Base-by-base conservation (phyloP, 2,797 vertebrate species). In the Echeneis naucrates region DNA sequence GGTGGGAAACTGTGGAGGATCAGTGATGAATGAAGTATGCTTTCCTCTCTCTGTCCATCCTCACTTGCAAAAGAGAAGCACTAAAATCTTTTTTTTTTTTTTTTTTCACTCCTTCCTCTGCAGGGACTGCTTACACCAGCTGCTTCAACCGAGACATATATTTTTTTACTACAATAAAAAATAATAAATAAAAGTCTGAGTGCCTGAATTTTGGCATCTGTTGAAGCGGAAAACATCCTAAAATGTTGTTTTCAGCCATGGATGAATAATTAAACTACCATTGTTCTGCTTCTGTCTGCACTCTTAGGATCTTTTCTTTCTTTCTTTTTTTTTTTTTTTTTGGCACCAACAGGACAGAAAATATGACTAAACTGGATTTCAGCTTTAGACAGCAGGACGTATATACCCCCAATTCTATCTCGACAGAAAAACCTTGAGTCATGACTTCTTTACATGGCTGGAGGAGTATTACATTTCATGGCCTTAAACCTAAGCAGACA, bases 391-490 rank as follows among this genome's bases (percentile, higher is more conserved):
- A 30, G 13, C 11, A 9, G 0, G 14, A 5, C 17, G 8, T 11
- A 61, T 16, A 8, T 4, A 55, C 54, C 47, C n/a, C 44, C 38
- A 26, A 16, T 23, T 80, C 40, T 26, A 50, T 44, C 47, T 61
- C 53, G 8, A 7, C 62, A 56, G 30, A 80, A 80, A n/a, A 82
- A 50, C 23, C 55, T 78, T 0, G 26, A 74, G 62, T 72, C 32
- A 19, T 32, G 60, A 63, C 30, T 86, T 64, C 72, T 72, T 72
- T 27, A 45, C 69, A 27, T n/a, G 68, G 32, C 65, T 76, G 40
- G 33, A 66, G 66, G 65, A 62, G 61, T 59, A 70, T 83, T 85
- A 9, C 10, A 80, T 87, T 87, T 80, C 77, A 77, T 4, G 3
- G 50, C 38, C 52, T 64, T 5, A 75, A 66, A 63, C 40, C 0